Evolutionary conservation across 2,888 invertebrate genomes (phyloP).

Genomic region (Cryptus armator): DNA sequence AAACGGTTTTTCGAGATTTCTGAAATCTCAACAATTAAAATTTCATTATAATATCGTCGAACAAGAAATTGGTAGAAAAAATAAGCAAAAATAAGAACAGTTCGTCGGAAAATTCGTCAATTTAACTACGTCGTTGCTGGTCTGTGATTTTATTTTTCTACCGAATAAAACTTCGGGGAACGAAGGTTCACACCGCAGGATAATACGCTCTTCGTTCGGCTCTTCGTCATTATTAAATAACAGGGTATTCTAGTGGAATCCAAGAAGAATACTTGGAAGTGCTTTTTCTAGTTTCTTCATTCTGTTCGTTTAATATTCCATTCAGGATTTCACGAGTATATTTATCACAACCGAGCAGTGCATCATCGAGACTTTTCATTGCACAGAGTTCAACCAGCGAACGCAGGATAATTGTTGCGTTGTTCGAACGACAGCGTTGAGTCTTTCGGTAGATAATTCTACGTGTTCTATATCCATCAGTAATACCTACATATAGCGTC

Average conservation of each 20-base stretch:
- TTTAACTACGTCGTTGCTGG: background rate
- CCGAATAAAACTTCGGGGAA: background rate
- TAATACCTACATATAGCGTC: background rate
- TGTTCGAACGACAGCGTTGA: constrained; percentile 4
- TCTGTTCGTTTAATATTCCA: constrained; percentile 14
- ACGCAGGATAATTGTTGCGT: constrained; percentile 41
- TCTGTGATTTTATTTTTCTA: background rate
- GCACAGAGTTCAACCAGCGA: background rate
- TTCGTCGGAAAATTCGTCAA: background rate
- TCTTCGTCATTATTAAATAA: background rate
- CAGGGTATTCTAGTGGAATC: background rate
- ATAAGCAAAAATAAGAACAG: too few species aligned
- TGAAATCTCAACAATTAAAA: too few species aligned
- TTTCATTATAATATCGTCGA: too few species aligned
- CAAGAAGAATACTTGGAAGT: constrained; percentile 16
- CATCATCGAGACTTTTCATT: constrained; percentile 18
- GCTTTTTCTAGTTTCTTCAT: constrained; percentile 4
- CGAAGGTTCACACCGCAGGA: background rate
- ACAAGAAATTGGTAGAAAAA: too few species aligned
- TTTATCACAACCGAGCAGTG: background rate
- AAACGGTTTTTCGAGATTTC: too few species aligned
- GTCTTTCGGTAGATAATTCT: background rate
- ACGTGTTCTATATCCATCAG: constrained; percentile 18
- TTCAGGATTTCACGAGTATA: background rate
- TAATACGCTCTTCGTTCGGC: background rate